Percentiles rank a stretch among this genome's conserved stretches.
Evolutionary conservation across 2,797 vertebrate species (phyloP).

Genomic region (Sphaeramia orbicularis): DNA sequence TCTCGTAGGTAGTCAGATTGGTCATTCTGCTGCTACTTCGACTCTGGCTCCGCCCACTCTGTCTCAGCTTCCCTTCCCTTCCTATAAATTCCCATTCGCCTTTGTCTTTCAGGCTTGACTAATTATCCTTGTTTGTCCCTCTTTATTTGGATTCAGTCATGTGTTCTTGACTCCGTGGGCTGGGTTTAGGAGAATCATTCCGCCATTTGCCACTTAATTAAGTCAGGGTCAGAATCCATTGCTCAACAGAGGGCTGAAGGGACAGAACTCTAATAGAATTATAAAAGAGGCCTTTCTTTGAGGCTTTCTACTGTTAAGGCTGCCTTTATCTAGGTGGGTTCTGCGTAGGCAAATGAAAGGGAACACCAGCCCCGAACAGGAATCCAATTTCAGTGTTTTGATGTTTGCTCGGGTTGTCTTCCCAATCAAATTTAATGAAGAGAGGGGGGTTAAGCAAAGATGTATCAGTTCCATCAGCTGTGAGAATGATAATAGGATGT

Average conservation of each 20-base stretch:
- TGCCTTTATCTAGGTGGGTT: conserved; percentile 64
- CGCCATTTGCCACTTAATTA: conserved; percentile 88
- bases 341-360: conserved; percentile 70
- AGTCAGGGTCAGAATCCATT: conserved; percentile 85
- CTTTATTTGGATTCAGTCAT: conserved; percentile 88
- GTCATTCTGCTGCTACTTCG: conserved; percentile 67
- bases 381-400: conserved; percentile 66
- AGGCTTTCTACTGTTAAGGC: conserved; percentile 61
- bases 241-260: conserved; percentile 75
- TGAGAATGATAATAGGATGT: conserved; percentile 25
- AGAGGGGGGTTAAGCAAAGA: conserved; percentile 31
- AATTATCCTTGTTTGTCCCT: conserved; percentile 90
- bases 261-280: conserved; percentile 80
- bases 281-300: conserved; percentile 78
- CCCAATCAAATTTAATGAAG: conserved; percentile 31
- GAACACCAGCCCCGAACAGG: conserved; percentile 70
- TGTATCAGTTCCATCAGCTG: conserved; percentile 19
- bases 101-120: conserved; percentile 89
- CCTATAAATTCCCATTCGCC: conserved; percentile 81
- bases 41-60: conserved; percentile 69
- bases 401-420: conserved; percentile 58
- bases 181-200: conserved; percentile 86
- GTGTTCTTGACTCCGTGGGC: conserved; percentile 87
- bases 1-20: conserved; percentile 66
- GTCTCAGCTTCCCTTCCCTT: conserved; percentile 75